phyloP scores from a whole-genome alignment of 2,797 vertebrate species.

The Myotis planiceps region DNA sequence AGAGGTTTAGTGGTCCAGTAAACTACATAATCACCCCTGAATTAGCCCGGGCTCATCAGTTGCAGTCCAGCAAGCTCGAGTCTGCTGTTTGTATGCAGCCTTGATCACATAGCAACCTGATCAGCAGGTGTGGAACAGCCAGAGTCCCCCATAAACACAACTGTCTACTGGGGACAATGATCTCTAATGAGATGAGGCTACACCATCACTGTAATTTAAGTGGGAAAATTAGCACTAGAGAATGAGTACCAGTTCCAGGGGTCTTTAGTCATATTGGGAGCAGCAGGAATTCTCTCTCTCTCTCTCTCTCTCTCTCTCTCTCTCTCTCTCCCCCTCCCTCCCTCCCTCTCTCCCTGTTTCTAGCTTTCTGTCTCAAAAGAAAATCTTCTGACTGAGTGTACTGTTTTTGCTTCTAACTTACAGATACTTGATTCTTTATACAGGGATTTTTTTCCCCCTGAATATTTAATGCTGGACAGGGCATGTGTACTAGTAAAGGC shows the following conservation, averaged over 20 bases:
- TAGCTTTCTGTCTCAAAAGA: slow-evolving; percentile 28
- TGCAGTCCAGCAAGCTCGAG: slow-evolving; percentile 97
- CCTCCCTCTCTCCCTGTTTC: not conserved
- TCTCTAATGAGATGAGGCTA: slow-evolving; percentile 92
- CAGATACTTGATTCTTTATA: slow-evolving; percentile 77
- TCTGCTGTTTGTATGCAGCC: slow-evolving; percentile 94
- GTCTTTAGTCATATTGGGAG: slow-evolving; percentile 83
- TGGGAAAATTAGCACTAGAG: slow-evolving; percentile 90
- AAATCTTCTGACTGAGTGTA: slow-evolving; percentile 17
- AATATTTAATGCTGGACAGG: slow-evolving; percentile 82
- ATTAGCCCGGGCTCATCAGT: slow-evolving; percentile 99
- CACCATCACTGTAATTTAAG: slow-evolving; percentile 91
- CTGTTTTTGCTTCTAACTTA: slow-evolving; percentile 72
- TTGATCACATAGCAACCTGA: slow-evolving; percentile 92
- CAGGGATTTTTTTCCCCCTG: slow-evolving; percentile 78
- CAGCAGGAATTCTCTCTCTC: not conserved
- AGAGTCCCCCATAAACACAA: slow-evolving; percentile 92
- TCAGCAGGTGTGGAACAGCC: slow-evolving; percentile 94
- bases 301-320: not conserved
- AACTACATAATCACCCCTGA: slow-evolving; percentile 99
- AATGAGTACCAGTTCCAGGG: slow-evolving; percentile 86
- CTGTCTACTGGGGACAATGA: slow-evolving; percentile 92
- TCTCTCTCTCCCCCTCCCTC: slow-evolving; percentile 42
- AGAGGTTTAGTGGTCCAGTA: slow-evolving; percentile 99
- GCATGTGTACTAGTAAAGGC: slow-evolving; percentile 76